Conservation (phyloP, 1,140 invertebrate genomes). For the Sinonovacula constricta region DNA sequence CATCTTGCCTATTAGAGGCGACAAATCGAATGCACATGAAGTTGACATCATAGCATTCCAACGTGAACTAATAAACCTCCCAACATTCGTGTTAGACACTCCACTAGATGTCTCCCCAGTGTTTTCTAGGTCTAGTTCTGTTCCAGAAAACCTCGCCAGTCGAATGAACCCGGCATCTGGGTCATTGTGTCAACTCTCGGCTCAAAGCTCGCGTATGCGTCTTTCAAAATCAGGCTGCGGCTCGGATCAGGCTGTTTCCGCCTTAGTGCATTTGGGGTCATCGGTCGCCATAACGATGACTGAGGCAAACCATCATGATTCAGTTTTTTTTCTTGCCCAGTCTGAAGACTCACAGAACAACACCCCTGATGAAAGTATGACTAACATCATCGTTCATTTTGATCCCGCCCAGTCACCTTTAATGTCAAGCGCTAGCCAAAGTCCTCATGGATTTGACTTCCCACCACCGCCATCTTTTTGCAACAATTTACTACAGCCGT, state of each 20-base stretch:
- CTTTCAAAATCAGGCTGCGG: constrained; percentile 51
- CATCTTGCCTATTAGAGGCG: constrained; percentile 40
- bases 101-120: constrained; percentile 72
- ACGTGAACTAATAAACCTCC: constrained; percentile 77
- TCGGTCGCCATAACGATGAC: constrained; percentile 73
- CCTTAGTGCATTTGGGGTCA: constrained; percentile 51
- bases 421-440: constrained; percentile 70
- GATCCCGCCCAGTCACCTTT: constrained; percentile 73
- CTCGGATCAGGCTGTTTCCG: constrained; percentile 47
- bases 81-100: constrained; percentile 77
- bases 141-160: constrained; percentile 73
- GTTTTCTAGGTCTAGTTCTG: constrained; percentile 75
- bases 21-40: constrained; percentile 54
- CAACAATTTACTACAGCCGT: constrained; percentile 45
- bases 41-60: constrained; percentile 76
- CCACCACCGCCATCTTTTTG: constrained; percentile 52
- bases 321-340: constrained; percentile 45
- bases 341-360: constrained; percentile 52
- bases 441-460: constrained; percentile 72
- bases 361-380: constrained; percentile 55
- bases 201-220: constrained; percentile 41
- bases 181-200: constrained; percentile 54
- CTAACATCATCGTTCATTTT: constrained; percentile 75
- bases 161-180: constrained; percentile 55
- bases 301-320: constrained; percentile 58